Evolutionary conservation across 2,113 vertebrate genomes (phyloP), one percentile per base, ranked within the genome.

Genomic region (Tautogolabrus adspersus): DNA sequence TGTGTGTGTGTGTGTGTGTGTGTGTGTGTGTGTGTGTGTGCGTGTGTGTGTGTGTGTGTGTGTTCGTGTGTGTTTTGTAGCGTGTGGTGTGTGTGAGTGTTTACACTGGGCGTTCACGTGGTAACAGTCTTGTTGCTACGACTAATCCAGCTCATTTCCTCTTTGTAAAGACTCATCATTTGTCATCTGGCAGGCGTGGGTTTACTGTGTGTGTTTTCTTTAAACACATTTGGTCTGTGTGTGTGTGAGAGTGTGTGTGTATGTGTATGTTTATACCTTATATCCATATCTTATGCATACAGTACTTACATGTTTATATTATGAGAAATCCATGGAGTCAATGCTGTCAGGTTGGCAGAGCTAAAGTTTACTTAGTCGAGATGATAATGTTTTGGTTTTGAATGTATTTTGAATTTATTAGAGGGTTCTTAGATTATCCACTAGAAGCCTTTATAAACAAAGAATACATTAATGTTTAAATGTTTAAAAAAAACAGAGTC

Each of bases 121-220:
- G 80, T 71, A 81, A 88, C 63, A 52, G 61, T 59, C 68, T 59
- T 58, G 83, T 75, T 83, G 70, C 70, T 81, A 52, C 8, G 30
- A 55, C 68, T 71, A 58, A 82, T 80, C 72, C 68, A 71, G 79
- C 72, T 88, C 72, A 82, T 88, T 82, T 88, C 86, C 75, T 70
- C 60, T 74, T 60, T 59, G 60, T 57, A 80, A 78, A 79, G 67
- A 67, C 75, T 81, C 66, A 60, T 71, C 81, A 68, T 72, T 59
- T 67, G 18, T 88, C 80, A 75, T 78, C 64, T 74, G 72, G 62
- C 10, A 23, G 46, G 10, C 13, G 49, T 59, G 57, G 47, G 22
- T n/a, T 42, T 23, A 46, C 52, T 64, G 63, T 64, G 67, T 80
- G 51, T 60, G 38, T 69, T 38, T 46, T 6, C 49, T 74, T 47